Evolutionary conservation across 2,888 invertebrate genomes (phyloP).

Genomic region (Teinopalpus imperialis): DNA sequence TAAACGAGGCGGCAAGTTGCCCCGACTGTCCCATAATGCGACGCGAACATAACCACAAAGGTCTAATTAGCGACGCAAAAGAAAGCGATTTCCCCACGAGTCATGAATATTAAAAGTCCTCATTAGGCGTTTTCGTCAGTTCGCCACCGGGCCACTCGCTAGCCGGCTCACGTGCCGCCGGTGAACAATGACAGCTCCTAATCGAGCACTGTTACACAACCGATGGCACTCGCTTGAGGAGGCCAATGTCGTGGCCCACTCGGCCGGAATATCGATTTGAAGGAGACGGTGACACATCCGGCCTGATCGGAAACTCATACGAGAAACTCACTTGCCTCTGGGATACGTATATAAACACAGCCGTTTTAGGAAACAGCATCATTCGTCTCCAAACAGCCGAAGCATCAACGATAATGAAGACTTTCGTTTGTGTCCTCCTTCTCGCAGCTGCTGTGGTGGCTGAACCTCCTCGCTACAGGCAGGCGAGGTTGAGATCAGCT

Average conservation of each 20-base stretch:
- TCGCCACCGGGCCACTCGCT: constrained; percentile 41
- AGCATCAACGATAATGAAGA: constrained; percentile 59
- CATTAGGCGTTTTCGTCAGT: constrained; percentile 57
- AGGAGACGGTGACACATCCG: constrained; percentile 64
- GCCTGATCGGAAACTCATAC: constrained; percentile 58
- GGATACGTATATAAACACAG: constrained; percentile 61
- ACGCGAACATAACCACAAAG: constrained; percentile 38
- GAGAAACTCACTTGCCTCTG: constrained; percentile 38
- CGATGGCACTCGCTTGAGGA: constrained; percentile 61
- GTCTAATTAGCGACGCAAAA: constrained; percentile 50
- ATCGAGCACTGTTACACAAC: constrained; percentile 69
- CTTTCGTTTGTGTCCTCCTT: constrained; percentile 55
- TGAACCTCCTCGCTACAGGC: constrained; percentile 60
- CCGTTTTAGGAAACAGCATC: constrained; percentile 52
- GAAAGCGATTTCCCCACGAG: constrained; percentile 56
- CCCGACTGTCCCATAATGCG: constrained; percentile 20
- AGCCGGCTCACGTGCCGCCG: constrained; percentile 58
- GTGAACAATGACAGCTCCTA: constrained; percentile 72
- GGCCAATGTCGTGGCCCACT: constrained; percentile 73
- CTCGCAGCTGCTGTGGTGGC: constrained; percentile 57
- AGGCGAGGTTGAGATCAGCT: constrained; percentile 49
- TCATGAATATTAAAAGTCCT: constrained; percentile 68
- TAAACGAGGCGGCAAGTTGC: constrained; percentile 15
- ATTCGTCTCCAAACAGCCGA: constrained; percentile 60
- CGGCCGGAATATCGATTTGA: constrained; percentile 68